Base-by-base conservation (phyloP, 2,888 invertebrate species). In the Harpagoxenus sublaevis region DNA sequence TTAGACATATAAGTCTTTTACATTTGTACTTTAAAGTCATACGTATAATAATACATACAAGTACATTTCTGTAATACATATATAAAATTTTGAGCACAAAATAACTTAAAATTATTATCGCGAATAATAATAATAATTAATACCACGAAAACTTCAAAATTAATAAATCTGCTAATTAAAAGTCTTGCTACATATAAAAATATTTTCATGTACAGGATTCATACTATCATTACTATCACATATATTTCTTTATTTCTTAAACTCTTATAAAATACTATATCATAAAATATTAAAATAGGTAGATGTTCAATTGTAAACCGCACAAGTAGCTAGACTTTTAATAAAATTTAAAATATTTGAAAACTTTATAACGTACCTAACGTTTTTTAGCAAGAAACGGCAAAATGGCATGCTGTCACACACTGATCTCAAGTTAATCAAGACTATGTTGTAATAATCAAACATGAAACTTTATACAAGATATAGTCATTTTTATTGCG, bases 281-380 rank as follows among this genome's bases (percentile, higher is more conserved):
- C 31, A 78, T 3, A 71, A 79, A 55, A 57, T 70, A 57, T 66
- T 42, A 28, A 23, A 23, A 23, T 9, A 78, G 4, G 3, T 18
- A 66, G 53, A 55, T 9, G 3, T 66, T 66, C 45, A 57, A 35
- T 12, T 18, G 5, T 45, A 63, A 62, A 53, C 8, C 18, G 23
- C 5, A n/a, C 12, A 18, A 53, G n/a, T 65, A 55, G 23, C 23
- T 23, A 23, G 2, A 45, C 5, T 57, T 42, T 31, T 53, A 8
- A 42, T 57, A 66, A 78, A 28, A 42, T 65, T 71, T 71, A 51
- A n/a, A 42, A 48, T 15, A n/a, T 23, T 28, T 66, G n/a, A 45
- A 55, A 55, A 55, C 42, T 55, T 62, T 35, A 62, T 35, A 62
- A 62, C 18, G 10, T 28, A 42, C 28, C 18, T 48, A 60, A 62